Evolutionary conservation across 2,888 invertebrate genomes (phyloP).

Genomic region (Steromphala cineraria): DNA sequence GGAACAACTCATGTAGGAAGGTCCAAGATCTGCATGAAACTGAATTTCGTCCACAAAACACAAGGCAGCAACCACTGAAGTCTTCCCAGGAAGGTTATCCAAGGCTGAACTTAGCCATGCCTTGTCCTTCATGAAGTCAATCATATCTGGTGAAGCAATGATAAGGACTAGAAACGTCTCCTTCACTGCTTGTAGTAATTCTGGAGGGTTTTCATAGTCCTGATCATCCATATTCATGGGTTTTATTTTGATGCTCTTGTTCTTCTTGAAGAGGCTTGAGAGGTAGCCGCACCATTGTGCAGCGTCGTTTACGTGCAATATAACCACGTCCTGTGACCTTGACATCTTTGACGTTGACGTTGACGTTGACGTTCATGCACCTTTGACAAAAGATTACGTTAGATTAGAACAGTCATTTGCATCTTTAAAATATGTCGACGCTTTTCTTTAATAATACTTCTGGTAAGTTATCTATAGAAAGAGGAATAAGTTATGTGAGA

Average conservation of each 20-base stretch:
- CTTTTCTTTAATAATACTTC: too few relatives aligned
- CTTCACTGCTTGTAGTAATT: conserved; percentile 27
- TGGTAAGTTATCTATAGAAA: too few relatives aligned
- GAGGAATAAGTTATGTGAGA: too few relatives aligned
- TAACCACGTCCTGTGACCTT: conserved; percentile 18
- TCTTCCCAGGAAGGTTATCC: background rate
- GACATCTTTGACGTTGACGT: conserved; percentile 7
- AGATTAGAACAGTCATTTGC: too few relatives aligned
- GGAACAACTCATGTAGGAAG: background rate
- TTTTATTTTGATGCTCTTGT: background rate
- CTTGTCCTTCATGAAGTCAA: conserved; percentile 29
- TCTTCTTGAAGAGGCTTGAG: background rate
- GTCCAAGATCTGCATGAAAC: background rate
- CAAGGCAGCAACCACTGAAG: conserved; percentile 14
- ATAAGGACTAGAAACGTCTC: conserved; percentile 34
- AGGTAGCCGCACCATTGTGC: conserved; percentile 26
- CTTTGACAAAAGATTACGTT: too few relatives aligned
- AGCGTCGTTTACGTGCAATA: conserved; percentile 26
- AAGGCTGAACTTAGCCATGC: conserved; percentile 26
- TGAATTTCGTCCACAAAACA: conserved; percentile 12
- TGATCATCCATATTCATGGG: conserved; percentile 19
- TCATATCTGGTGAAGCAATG: conserved; percentile 24
- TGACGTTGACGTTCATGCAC: background rate
- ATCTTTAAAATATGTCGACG: too few relatives aligned
- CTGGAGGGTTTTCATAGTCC: conserved; percentile 36